Evolutionary conservation across 2,888 invertebrate species (phyloP), one percentile per base, ranked within the genome.

Genomic region (Aleiodes alternator): DNA sequence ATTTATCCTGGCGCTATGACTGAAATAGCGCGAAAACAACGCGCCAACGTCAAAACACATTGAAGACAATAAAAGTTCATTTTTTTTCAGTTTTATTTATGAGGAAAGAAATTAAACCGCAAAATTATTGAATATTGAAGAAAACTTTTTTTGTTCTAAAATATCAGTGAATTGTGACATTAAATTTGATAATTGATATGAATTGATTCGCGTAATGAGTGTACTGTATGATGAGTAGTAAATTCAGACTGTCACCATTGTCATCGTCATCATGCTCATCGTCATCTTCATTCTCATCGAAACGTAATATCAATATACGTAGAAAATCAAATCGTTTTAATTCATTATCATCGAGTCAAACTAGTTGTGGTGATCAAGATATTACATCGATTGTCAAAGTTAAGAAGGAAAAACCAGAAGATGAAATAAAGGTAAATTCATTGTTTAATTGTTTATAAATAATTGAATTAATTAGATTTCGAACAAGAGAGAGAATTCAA

Each of bases 361-460:
- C 66, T 12, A 66, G 23, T n/a, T 53, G 23, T 55, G 43, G 69
- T 61, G 78, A 80, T 64, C 61, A 56, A 34, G 73, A 59, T 38
- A n/a, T 69, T 38, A 56, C 66, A 14, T 43, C 43, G 43, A 31
- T 69, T 16, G 84, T 90, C 59, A 90, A 89, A 85, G 91, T 93
- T 82, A 95, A 95, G 90, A 94, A 94, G 89, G 94, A 95, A 88
- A 91, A 92, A 83, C 90, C 91, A 78, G 94, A 93, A 90, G 94
- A 95, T 90, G 95, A 95, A 90, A 95, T 95, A 88, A 94, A 94
- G 93, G 95, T 95, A 90, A 85, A 56, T 43, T 11, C 0, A 38
- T 56, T 48, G 11, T 48, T 43, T 23, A 59, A 43, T 4, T 48
- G 55, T n/a, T 23, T 53, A 9, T 5, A 69, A 38, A 70, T 56